A percentile compares a stretch with the other conserved stretches of the same genome.
Evolutionary conservation across 2,888 invertebrate genomes (phyloP).

Genomic region (Callosobruchus maculatus): DNA sequence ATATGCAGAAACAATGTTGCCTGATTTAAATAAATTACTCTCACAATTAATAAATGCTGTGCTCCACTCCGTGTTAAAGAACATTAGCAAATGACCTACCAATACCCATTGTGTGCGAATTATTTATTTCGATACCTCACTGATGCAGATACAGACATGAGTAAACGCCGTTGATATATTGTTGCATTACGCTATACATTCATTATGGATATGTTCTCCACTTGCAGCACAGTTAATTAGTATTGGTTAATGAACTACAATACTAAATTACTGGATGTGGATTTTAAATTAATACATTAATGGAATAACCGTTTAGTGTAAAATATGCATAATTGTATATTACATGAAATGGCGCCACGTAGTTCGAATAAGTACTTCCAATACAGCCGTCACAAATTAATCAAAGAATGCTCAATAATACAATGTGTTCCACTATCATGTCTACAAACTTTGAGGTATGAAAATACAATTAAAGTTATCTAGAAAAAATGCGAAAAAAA

Average conservation of each 20-base stretch:
- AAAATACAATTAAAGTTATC: too few species aligned
- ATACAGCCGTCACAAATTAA: too few species aligned
- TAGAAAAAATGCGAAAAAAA: too few species aligned
- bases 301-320: neutral
- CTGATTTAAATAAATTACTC: too few species aligned
- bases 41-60: neutral
- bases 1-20: too few species aligned
- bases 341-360: too few species aligned
- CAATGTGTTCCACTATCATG: too few species aligned
- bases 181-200: neutral
- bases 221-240: neutral
- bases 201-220: neutral
- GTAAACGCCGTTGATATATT: neutral
- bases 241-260: neutral
- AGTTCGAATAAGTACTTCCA: too few species aligned
- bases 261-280: neutral
- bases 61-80: too few species aligned
- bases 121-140: neutral
- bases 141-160: neutral
- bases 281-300: neutral
- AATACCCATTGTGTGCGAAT: neutral
- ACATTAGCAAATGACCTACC: neutral
- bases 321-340: neutral
- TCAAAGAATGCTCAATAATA: too few species aligned
- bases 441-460: too few species aligned